These are phyloP conservation scores for Actinemys pallida DNA, from an alignment of 2,113 vertebrate species.

Conservation along the genomic window DNA sequence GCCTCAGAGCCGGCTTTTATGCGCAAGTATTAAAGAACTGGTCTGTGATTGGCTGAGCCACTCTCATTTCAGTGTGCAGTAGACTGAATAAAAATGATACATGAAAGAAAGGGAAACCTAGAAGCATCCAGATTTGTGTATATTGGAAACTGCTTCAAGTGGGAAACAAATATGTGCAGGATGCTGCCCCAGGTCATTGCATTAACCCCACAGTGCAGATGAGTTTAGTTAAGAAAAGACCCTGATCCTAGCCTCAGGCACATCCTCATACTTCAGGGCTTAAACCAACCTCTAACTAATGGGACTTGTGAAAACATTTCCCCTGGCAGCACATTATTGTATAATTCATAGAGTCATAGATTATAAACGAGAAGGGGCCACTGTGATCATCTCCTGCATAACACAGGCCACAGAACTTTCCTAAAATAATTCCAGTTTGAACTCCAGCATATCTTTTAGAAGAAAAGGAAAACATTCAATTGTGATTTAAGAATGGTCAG, in stretches of 20 bases:
- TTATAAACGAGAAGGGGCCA: background rate
- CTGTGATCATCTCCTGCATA: background rate
- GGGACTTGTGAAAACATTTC: fast-evolving
- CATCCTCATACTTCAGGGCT: background rate
- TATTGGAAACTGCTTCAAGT: fast-evolving
- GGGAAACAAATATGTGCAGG: fast-evolving
- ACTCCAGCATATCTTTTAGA: background rate
- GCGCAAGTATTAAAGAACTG: background rate
- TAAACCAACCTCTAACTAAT: background rate
- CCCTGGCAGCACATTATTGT: background rate
- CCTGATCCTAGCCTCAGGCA: background rate
- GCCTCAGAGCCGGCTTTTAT: background rate
- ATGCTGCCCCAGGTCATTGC: fast-evolving
- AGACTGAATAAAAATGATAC: fast-evolving
- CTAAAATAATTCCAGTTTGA: background rate
- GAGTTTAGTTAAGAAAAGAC: fast-evolving
- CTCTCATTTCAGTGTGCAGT: fast-evolving
- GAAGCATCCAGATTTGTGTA: background rate
- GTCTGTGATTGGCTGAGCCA: fast-evolving
- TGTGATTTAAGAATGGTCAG: background rate
- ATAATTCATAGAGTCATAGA: fast-evolving
- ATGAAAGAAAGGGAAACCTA: background rate
- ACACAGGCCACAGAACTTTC: no score
- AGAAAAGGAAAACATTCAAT: background rate
- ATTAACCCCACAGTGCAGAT: fast-evolving